Percentiles rank a stretch among this genome's conserved stretches.
phyloP scores from a whole-genome alignment of 2,113 vertebrate species.

The Nothoprocta perdicaria region DNA sequence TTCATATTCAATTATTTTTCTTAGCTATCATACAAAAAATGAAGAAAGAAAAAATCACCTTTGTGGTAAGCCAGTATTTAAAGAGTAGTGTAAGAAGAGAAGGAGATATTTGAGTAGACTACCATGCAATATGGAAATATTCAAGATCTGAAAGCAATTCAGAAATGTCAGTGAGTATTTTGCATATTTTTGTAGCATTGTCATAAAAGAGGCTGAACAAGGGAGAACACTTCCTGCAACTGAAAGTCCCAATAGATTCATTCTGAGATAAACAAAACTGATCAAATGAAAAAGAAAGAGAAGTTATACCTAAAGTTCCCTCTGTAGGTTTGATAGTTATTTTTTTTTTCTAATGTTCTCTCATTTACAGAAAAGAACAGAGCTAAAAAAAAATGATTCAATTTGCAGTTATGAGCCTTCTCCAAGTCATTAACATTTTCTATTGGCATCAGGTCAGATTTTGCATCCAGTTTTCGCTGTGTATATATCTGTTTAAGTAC shows the following conservation, averaged over 20 bases:
- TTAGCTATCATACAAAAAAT: background rate
- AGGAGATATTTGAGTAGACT: background rate
- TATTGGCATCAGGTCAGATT: background rate
- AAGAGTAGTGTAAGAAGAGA: background rate
- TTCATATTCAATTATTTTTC: background rate
- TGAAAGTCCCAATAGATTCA: background rate
- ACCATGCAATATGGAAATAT: background rate
- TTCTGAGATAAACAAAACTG: background rate
- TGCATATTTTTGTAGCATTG: background rate
- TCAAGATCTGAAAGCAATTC: background rate
- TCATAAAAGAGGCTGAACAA: background rate
- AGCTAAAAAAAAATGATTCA: fast-evolving
- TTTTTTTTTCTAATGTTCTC: background rate
- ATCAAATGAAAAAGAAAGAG: background rate
- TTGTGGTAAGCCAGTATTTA: background rate
- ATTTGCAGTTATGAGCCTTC: background rate
- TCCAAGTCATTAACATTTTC: background rate
- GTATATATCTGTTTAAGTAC: background rate
- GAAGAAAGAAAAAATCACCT: background rate
- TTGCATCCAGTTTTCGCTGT: background rate
- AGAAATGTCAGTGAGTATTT: background rate
- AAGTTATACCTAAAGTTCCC: background rate
- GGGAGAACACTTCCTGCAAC: background rate
- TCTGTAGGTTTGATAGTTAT: fast-evolving
- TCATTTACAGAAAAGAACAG: background rate